phyloP scores from a whole-genome alignment of 2,888 invertebrate species.

The Drosophila yooni region DNA sequence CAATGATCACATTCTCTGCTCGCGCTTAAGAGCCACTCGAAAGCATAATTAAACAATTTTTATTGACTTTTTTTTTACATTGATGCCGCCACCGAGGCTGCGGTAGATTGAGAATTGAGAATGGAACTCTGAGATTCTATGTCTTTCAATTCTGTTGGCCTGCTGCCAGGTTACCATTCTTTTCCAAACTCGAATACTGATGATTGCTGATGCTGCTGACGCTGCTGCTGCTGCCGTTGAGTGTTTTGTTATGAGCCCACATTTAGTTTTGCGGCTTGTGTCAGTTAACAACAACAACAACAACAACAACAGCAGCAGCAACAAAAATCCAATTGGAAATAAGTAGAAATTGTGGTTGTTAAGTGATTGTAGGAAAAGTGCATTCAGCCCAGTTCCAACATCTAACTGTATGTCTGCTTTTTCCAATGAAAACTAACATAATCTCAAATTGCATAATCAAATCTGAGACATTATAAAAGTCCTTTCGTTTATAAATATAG shows the following conservation, averaged over 20 bases:
- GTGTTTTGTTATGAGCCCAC: constrained; percentile 58
- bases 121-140: constrained; percentile 39
- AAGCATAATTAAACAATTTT: constrained; percentile 79
- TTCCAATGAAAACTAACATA: constrained; percentile 2
- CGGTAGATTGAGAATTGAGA: constrained; percentile 24
- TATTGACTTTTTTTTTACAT: constrained; percentile 72
- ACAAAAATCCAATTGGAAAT: constrained; percentile 59
- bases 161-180: constrained; percentile 46
- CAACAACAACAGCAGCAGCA: constrained; percentile 15
- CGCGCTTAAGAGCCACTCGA: constrained; percentile 74
- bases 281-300: constrained; percentile 27
- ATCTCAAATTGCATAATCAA: constrained; percentile 28
- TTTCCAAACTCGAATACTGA: constrained; percentile 28
- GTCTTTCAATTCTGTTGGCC: constrained; percentile 42
- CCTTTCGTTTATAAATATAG: not conserved
- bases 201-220: constrained; percentile 12
- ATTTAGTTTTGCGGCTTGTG: constrained; percentile 59
- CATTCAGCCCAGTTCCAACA: constrained; percentile 41
- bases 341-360: constrained; percentile 65
- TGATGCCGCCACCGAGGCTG: constrained; percentile 65
- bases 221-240: constrained; percentile 19
- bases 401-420: constrained; percentile 40
- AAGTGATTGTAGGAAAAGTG: constrained; percentile 51
- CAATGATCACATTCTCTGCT: constrained; percentile 69
- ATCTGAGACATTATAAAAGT: not conserved